Conservation (phyloP, 1,140 invertebrate species). For the Lepidurus packardi region DNA sequence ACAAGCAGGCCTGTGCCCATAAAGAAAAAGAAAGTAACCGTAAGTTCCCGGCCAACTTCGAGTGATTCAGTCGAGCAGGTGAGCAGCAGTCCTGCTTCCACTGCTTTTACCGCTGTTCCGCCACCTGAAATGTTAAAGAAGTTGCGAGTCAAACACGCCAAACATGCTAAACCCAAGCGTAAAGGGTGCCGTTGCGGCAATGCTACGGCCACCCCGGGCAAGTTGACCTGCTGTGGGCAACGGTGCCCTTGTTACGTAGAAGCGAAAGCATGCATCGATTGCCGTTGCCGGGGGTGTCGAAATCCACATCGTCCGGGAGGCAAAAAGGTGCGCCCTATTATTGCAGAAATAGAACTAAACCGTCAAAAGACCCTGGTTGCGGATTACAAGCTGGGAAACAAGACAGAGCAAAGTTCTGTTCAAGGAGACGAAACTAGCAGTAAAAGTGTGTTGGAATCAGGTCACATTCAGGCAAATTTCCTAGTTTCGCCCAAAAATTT, state of each 20-base stretch:
- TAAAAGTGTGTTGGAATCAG: background rate
- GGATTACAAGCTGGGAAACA: background rate
- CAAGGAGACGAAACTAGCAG: background rate
- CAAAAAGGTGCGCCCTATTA: constrained; percentile 57
- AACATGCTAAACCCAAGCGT: constrained; percentile 50
- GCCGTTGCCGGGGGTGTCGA: constrained; percentile 81
- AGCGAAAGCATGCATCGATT: constrained; percentile 75
- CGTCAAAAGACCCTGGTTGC: background rate
- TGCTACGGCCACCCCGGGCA: constrained; percentile 76
- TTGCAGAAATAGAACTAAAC: background rate
- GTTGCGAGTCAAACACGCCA: background rate
- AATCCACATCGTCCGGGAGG: constrained; percentile 78
- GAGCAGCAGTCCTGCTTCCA: background rate
- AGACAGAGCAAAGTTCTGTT: background rate
- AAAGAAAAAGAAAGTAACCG: constrained; percentile 7
- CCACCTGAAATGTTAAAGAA: background rate
- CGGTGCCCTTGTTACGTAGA: constrained; percentile 87
- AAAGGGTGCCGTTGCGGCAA: constrained; percentile 81
- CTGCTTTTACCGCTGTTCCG: background rate
- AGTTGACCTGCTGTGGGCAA: constrained; percentile 85
- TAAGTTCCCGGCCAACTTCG: background rate
- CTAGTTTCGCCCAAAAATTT: background rate
- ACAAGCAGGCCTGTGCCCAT: background rate
- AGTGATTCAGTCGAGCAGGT: background rate
- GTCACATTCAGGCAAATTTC: background rate